Percentiles rank a stretch among this genome's conserved stretches.
These are phyloP conservation scores for Rhinolophus sinicus DNA, from an alignment of 2,113 vertebrate genomes.

Conservation along the genomic window DNA sequence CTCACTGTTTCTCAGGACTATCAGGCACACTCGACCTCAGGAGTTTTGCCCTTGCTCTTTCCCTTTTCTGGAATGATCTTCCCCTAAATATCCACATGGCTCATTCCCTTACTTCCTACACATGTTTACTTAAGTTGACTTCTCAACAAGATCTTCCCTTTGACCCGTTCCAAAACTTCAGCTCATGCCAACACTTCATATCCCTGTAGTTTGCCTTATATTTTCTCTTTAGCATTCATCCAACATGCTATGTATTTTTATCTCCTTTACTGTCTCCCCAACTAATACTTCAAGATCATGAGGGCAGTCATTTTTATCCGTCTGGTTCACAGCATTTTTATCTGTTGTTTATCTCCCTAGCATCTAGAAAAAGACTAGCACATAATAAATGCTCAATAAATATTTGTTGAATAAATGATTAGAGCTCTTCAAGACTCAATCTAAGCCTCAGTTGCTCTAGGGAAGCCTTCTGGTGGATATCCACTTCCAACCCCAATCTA, in stretches of 20 bases:
- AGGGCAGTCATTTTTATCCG: background rate
- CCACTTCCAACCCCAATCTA: background rate
- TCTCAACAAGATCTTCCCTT: background rate
- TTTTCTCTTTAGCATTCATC: background rate
- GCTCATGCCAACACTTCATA: background rate
- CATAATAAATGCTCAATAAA: background rate
- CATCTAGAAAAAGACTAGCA: background rate
- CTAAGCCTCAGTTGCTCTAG: background rate
- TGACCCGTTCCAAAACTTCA: background rate
- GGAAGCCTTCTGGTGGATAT: background rate
- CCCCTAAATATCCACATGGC: background rate
- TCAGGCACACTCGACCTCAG: background rate
- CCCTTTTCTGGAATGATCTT: background rate
- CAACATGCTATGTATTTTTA: background rate
- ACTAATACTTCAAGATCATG: background rate
- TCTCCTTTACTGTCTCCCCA: background rate
- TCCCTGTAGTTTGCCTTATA: background rate
- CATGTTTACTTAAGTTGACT: background rate
- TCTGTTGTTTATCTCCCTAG: background rate
- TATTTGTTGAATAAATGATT: background rate
- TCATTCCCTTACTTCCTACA: background rate
- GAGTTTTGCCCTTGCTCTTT: background rate
- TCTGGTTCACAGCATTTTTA: background rate
- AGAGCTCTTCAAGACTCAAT: background rate
- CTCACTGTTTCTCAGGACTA: fast-evolving